Conservation (phyloP, 2,113 vertebrate genomes). For the Rhineura floridana region DNA sequence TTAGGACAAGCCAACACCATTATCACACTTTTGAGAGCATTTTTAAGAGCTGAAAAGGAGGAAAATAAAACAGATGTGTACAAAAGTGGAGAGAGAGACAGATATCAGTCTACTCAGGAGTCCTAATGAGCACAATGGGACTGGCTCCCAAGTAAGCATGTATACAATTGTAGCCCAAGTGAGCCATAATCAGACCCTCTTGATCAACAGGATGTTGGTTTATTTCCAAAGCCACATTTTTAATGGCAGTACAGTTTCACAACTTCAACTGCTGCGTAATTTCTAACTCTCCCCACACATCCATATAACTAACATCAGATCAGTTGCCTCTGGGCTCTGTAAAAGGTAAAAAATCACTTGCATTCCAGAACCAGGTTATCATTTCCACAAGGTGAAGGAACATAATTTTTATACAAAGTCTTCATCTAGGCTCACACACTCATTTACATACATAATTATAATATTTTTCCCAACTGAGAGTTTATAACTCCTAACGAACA, state of each 20-base stretch:
- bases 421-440: background rate
- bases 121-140: no score
- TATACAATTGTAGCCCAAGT: background rate
- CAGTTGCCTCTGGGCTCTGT: background rate
- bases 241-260: background rate
- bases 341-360: background rate
- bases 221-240: background rate
- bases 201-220: background rate
- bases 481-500: background rate
- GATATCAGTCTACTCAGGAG: no score
- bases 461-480: background rate
- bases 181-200: background rate
- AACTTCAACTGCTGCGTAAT: background rate
- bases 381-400: background rate
- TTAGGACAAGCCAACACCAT: accelerated
- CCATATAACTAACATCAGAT: background rate
- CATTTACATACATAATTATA: background rate
- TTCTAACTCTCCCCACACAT: background rate
- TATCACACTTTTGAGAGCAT: background rate
- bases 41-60: background rate
- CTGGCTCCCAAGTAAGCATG: no score
- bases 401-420: background rate
- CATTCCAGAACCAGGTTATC: background rate
- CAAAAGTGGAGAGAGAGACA: background rate
- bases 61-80: background rate